Percentiles rank a stretch among this genome's conserved stretches.
These are phyloP conservation scores for Amblyopsis hoosieri DNA, from an alignment of 2,797 vertebrate genomes.

Conservation along the genomic window DNA sequence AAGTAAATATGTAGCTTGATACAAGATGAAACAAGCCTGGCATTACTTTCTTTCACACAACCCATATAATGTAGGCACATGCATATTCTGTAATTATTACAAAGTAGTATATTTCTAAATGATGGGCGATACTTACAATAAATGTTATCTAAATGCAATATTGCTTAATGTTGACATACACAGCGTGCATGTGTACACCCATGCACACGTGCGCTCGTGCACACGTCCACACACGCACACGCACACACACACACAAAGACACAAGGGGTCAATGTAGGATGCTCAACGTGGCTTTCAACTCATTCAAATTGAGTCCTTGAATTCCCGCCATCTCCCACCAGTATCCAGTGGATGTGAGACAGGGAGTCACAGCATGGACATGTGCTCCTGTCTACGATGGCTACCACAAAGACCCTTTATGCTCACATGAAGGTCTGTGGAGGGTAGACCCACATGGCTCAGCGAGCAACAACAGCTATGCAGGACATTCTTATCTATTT, in stretches of 20 bases:
- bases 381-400: constrained; percentile 32
- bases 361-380: constrained; percentile 42
- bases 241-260: neutral
- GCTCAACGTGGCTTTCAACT: neutral
- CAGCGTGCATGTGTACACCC: neutral
- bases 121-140: neutral
- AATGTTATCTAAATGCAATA: no score
- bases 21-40: constrained; percentile 34
- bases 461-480: constrained; percentile 8
- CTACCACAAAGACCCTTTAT: constrained; percentile 46
- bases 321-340: constrained; percentile 41
- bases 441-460: constrained; percentile 24
- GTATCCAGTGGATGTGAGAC: constrained; percentile 9
- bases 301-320: constrained; percentile 56
- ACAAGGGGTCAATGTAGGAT: neutral
- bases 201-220: neutral
- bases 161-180: no score
- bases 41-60: neutral
- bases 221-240: neutral
- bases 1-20: constrained; percentile 17
- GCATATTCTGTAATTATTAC: neutral
- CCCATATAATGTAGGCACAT: neutral
- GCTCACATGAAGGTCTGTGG: constrained; percentile 5
- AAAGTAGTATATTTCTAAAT: no score
- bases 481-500: constrained; percentile 1